Base-by-base conservation (phyloP, 2,888 invertebrate genomes). In the Mythimna lalbum region DNA sequence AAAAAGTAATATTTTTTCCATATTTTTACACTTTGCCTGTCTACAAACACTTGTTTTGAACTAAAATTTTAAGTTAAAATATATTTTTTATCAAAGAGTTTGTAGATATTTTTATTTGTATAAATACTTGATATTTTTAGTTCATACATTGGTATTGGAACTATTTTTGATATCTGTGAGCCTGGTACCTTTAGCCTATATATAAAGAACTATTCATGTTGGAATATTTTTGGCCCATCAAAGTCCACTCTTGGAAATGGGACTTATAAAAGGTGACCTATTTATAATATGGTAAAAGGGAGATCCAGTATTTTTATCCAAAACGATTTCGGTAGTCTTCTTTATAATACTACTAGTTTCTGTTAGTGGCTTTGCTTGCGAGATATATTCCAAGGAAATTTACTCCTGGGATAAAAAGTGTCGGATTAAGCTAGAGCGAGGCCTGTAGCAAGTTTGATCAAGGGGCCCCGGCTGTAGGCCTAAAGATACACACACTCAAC, bases 11-110 rank as follows among this genome's bases (percentile, higher is more conserved):
- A 75, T 82, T 83, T 84, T 80, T 80, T 74, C 71, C 73, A 78
- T 80, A 85, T 84, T 80, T 86, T 88, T 83, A 87, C 85, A 82
- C 85, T 85, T 73, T 57, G 33, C 39, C 39, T 67, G 52, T 63
- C 65, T 72, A 63, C 78, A 83, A 85, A 84, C 75, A 84, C 78
- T 85, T 74, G 71, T 75, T 73, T 53, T 76, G 61, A 73, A 53
- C 59, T 65, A 21, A 73, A 84, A 82, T 75, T 80, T 81, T 80
- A 76, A 80, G 74, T 64, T 73, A 75, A 79, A 70, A 75, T 57
- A 68, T 77, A 33, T 80, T 81, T 81, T 80, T 69, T 53, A 79
- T 81, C 84, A 84, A 81, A 84, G 84, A 60, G 61, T 33, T 17
- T 39, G 19, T 43, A 33, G 67, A 4, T 53, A 49, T 61, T 63